Percentiles rank a stretch among this genome's conserved stretches.
phyloP scores from a whole-genome alignment of 2,888 invertebrate species.

The Baronia brevicornis region DNA sequence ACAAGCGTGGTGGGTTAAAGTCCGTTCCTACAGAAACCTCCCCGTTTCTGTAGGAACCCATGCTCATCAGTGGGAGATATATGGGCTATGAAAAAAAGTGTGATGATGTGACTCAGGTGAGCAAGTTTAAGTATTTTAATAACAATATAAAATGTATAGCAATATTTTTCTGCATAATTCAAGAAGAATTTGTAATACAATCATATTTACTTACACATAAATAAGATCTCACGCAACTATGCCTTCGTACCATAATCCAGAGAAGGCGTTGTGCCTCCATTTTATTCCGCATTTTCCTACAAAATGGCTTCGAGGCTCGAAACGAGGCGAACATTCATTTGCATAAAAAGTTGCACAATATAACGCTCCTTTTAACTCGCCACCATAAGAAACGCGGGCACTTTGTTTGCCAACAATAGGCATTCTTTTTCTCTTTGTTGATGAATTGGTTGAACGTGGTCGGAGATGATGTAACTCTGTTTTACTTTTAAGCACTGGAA shows the following conservation, averaged over 20 bases:
- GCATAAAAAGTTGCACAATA: slow-evolving; percentile 45
- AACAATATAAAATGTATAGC: slow-evolving; percentile 17
- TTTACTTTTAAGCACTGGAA: no score
- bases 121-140: background rate
- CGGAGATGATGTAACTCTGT: background rate
- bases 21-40: no score
- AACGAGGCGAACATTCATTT: slow-evolving; percentile 49
- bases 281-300: slow-evolving; percentile 48
- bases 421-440: slow-evolving; percentile 20
- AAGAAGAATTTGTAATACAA: background rate
- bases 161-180: slow-evolving; percentile 30
- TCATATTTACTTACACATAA: no score
- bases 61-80: no score
- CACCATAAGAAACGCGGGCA: slow-evolving; percentile 19
- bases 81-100: no score
- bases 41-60: no score
- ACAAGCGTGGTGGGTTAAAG: no score
- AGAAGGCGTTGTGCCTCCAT: slow-evolving; percentile 30
- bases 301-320: slow-evolving; percentile 49
- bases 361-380: slow-evolving; percentile 42
- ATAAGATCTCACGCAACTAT: no score
- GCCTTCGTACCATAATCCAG: slow-evolving; percentile 3
- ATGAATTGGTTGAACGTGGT: slow-evolving; percentile 3
- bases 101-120: no score
- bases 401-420: slow-evolving; percentile 47